A percentile compares a stretch with the other conserved stretches of the same genome.
Conservation (phyloP, 2,888 invertebrate species). For the Callinectes sapidus region DNA sequence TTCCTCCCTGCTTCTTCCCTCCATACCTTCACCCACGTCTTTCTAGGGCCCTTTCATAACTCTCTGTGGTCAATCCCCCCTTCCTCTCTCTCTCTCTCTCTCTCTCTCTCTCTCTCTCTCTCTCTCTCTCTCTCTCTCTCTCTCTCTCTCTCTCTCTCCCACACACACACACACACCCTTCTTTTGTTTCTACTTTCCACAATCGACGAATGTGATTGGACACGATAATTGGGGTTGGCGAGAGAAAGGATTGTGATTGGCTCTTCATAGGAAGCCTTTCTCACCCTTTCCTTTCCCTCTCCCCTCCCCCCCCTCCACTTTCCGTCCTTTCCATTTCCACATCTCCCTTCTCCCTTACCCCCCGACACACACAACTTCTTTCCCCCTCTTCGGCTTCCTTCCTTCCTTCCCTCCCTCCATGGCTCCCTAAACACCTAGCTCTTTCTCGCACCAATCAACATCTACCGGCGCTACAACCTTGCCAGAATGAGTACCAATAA, state of each 20-base stretch:
- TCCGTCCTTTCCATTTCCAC: background rate
- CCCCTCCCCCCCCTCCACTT: background rate
- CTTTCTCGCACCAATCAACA: constrained; percentile 9
- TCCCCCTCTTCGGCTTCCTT: background rate
- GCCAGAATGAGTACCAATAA: constrained; percentile 34
- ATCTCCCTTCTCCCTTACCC: background rate
- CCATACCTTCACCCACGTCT: constrained; percentile 21
- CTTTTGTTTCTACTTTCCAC: constrained; percentile 2
- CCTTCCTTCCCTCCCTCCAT: background rate
- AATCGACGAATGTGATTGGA: constrained; percentile 24
- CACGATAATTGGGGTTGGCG: constrained; percentile 1
- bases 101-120: background rate
- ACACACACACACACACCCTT: background rate
- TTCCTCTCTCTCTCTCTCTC: background rate
- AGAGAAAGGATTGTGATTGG: constrained; percentile 19
- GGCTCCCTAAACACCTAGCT: background rate
- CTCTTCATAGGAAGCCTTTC: constrained; percentile 11
- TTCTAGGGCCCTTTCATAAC: constrained; percentile 12
- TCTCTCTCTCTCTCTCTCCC: background rate
- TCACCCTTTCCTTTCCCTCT: background rate
- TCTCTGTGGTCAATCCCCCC: background rate
- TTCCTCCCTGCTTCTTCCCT: background rate
- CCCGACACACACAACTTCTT: background rate
- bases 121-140: background rate
- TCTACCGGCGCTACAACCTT: background rate